Evolutionary conservation across 1,140 invertebrate genomes (phyloP), one percentile per base, ranked within the genome.

Genomic region (Himalopsyche phryganea): DNA sequence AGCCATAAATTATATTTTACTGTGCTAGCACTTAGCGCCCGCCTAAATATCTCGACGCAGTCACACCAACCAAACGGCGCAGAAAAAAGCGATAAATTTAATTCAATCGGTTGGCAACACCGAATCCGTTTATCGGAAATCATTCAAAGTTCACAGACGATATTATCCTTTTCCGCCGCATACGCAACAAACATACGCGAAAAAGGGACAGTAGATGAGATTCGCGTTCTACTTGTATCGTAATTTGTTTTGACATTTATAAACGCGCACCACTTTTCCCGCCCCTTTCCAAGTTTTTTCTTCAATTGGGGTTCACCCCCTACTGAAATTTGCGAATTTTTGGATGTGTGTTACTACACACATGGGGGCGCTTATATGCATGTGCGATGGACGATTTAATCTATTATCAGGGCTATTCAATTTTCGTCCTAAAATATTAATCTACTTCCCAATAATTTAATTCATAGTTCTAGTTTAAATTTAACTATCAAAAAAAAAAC

Each of bases 171-270:
- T 45, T 17, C 6, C 18, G 3, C 4, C 15, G 11, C 11, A 15
- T 13, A 40, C n/a, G 38, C 38, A 11, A 40, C n/a, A 6, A 41
- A 51, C 23, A 28, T 28, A 32, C 17, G 44, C 38, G 23, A 18
- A 45, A 53, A 23, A 19, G 33, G 44, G 54, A 58, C 20, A 40
- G 33, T 17, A 44, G 13, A n/a, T 46, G 14, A 48, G 46, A 49
- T 53, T 17, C 41, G 36, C 47, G 47, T 19, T 19, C 48, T 17
- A 23, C 42, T 44, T 44, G 42, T 36, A 18, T 23, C 56, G 55
- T 63, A 63, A 63, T 63, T 63, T 63, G 61, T 63, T 63, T 63
- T 63, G 61, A 63, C 61, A 63, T 63, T 63, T 58, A 63, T 50
- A 59, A 63, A 63, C 61, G 61, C 57, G 51, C 51, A 40, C 61